A percentile compares a stretch with the other conserved stretches of the same genome.
Conservation (phyloP, 2,113 vertebrate species). For the Alectura lathami region DNA sequence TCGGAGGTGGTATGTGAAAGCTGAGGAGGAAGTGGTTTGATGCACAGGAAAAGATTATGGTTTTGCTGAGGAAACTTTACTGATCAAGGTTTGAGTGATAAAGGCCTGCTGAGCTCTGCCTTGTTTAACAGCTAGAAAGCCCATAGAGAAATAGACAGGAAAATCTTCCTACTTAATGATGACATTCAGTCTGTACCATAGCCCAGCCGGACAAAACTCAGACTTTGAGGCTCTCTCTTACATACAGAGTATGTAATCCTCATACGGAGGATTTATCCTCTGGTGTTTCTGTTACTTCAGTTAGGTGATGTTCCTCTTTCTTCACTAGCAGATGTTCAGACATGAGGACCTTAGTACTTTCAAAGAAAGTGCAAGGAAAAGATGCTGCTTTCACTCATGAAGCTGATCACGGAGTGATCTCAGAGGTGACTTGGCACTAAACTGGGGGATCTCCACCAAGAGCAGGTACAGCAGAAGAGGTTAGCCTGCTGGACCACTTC, state of each 20-base stretch:
- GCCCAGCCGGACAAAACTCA: too few relatives aligned
- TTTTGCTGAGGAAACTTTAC: background rate
- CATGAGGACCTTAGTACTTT: too few relatives aligned
- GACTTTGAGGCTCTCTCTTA: background rate
- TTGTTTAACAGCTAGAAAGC: too few relatives aligned
- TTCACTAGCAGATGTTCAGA: too few relatives aligned
- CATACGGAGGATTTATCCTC: background rate
- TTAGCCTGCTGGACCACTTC: background rate
- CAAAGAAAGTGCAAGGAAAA: too few relatives aligned
- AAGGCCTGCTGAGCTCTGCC: background rate
- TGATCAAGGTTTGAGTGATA: background rate
- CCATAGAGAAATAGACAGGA: too few relatives aligned
- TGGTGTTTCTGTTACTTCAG: background rate
- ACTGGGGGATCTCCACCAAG: background rate
- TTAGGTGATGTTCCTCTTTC: background rate
- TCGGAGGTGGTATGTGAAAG: too few relatives aligned
- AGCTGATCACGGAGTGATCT: background rate
- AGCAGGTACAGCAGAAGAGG: background rate
- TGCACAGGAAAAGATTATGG: background rate
- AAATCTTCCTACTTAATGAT: too few relatives aligned
- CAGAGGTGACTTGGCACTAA: background rate
- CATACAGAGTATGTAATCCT: too few relatives aligned
- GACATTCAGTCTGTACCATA: too few relatives aligned
- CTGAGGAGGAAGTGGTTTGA: too few relatives aligned
- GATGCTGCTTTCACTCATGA: too few relatives aligned